Evolutionary conservation across 92 coral and sea anemone species (phyloP), one percentile per base, ranked within the genome.

Genomic region (Hydrozoanthus gracilis): DNA sequence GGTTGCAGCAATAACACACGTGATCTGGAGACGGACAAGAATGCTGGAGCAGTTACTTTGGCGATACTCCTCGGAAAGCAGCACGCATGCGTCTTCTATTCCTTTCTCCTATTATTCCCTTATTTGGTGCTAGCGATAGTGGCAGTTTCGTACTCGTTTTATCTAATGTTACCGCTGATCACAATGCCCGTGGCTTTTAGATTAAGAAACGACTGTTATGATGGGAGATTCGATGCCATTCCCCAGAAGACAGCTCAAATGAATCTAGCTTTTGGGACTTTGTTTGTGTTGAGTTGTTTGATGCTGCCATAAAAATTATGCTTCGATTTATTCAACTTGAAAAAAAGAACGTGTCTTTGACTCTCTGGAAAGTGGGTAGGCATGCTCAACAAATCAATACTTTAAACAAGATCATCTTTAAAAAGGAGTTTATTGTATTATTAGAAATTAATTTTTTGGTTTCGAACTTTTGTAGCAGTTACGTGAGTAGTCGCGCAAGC

Each of bases 241-340:
- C 94, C 96, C 12, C 94, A 93, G 71, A 87, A 73, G 56, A 93
- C 96, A 10, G 96, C 96, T 45, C 90, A 89, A 85, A 61, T 93
- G 75, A 91, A 93, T 71, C 78, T 91, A 80, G 50, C 85, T 44
- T 93, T 93, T 89, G 94, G 96, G 14, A 45, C 87, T n/a, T 88
- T 91, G 66, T 93, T 91, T 71, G 73, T 93, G 58, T 47, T 80
- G 85, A 80, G 85, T 45, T 80, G 61, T 13, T 46, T 78, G 50
- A 73, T 58, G 64, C 64, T 58, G 15, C 64, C 64, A 58, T 58
- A 11, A 58, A 27, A 27, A 27, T 27, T 27, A 27, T 27, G 39
- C 39, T 27, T 27, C 39, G 39, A 27, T 27, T 2, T 27, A 27
- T 27, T 27, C 39, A 27, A 27, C 1, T 27, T 27, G 39, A 27